Conservation (phyloP, 2,797 vertebrate species). For the Carcharodon carcharias region DNA sequence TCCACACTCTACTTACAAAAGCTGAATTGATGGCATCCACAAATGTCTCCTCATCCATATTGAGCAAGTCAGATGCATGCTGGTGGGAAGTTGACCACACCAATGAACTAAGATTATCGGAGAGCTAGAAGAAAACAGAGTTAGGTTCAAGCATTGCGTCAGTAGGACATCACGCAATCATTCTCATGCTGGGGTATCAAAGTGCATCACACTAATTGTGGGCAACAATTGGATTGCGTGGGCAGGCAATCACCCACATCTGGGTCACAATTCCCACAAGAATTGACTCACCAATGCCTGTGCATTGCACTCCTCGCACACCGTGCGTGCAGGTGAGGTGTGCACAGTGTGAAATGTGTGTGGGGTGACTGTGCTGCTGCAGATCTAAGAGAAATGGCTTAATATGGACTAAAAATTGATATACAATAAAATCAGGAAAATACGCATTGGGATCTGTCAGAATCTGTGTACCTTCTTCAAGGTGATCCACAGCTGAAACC, state of each 20-base stretch:
- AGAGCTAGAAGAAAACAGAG: conserved; percentile 64
- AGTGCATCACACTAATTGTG: neutral
- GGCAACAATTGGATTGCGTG: neutral
- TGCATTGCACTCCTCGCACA: neutral
- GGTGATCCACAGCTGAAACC: too few relatives aligned
- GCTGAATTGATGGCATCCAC: conserved; percentile 91
- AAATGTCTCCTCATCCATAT: conserved; percentile 85
- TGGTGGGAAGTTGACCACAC: conserved; percentile 92
- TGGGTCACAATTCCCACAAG: neutral
- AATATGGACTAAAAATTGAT: too few relatives aligned
- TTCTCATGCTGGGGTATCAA: neutral
- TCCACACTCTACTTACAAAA: conserved; percentile 72
- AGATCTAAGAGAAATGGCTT: too few relatives aligned
- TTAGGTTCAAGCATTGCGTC: conserved; percentile 31
- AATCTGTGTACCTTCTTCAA: too few relatives aligned
- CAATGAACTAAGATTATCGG: conserved; percentile 82
- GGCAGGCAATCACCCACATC: neutral
- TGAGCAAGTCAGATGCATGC: conserved; percentile 76
- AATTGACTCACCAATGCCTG: neutral
- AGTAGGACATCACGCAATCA: neutral
- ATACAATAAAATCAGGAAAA: too few relatives aligned
- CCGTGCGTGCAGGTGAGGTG: too few relatives aligned
- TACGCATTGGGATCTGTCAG: too few relatives aligned
- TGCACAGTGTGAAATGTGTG: too few relatives aligned
- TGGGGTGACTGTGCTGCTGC: too few relatives aligned